A percentile compares a stretch with the other conserved stretches of the same genome.
These are phyloP conservation scores for Crocodylus rhombifer DNA, from an alignment of 2,797 vertebrate species.

Conservation along the genomic window DNA sequence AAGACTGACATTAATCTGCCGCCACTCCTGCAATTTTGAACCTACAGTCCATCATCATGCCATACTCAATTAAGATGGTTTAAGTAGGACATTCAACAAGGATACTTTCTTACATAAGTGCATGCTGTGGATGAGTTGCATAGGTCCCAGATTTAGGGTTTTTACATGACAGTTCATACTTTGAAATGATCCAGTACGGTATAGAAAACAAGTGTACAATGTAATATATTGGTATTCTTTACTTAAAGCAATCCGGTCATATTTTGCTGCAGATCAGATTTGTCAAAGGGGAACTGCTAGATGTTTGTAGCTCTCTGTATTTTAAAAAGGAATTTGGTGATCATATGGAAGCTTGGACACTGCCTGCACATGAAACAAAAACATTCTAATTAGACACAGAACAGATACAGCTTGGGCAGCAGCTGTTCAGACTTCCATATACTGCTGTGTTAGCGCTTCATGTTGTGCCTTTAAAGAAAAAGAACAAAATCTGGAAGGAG, in stretches of 20 bases:
- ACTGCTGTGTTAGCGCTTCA: not conserved
- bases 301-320: not conserved
- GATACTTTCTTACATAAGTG: no score
- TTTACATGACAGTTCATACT: not conserved
- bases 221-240: not conserved
- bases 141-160: not conserved
- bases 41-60: no score
- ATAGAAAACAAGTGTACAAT: not conserved
- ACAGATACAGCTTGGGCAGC: not conserved
- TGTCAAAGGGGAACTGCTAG: not conserved
- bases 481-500: not conserved
- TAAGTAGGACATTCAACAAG: no score
- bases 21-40: no score
- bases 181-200: not conserved
- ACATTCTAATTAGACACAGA: not conserved
- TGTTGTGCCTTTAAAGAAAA: not conserved
- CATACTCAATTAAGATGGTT: no score
- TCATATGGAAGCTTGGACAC: not conserved
- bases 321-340: not conserved
- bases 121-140: not conserved
- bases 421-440: not conserved
- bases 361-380: not conserved
- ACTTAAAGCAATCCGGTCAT: not conserved
- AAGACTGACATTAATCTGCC: no score
- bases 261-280: not conserved